phyloP scores from a whole-genome alignment of 2,797 vertebrate genomes.

The Anniella stebbinsi region DNA sequence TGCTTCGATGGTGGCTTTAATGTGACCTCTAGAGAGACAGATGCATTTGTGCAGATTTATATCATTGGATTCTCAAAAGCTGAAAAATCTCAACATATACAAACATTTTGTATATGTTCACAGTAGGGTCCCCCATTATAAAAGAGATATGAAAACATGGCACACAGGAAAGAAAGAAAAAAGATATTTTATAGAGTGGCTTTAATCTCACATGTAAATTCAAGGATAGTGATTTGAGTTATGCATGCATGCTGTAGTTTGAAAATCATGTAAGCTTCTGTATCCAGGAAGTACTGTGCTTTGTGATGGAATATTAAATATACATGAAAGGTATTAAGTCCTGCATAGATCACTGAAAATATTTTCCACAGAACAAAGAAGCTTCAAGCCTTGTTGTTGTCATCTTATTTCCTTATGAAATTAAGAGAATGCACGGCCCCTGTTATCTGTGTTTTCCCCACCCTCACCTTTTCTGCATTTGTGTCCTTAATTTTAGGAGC shows the following conservation, averaged over 20 bases:
- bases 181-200: conserved; percentile 1
- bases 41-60: background rate
- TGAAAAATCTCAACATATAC: background rate
- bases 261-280: conserved; percentile 29
- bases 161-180: background rate
- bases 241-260: conserved; percentile 31
- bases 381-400: background rate
- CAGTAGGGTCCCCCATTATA: background rate
- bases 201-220: conserved; percentile 35
- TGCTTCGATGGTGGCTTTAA: background rate
- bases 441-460: background rate
- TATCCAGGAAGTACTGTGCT: background rate
- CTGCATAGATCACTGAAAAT: conserved; percentile 7
- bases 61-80: background rate
- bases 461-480: background rate
- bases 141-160: background rate
- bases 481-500: background rate
- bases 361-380: conserved; percentile 41
- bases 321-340: conserved; percentile 29
- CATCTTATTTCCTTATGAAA: conserved; percentile 34
- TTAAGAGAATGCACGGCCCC: conserved; percentile 26
- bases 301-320: conserved; percentile 41
- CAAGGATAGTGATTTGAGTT: conserved; percentile 19
- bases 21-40: background rate
- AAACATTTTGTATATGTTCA: background rate